A percentile compares a stretch with the other conserved stretches of the same genome.
Conservation (phyloP, 2,113 vertebrate species). For the Empidonax alnorum region DNA sequence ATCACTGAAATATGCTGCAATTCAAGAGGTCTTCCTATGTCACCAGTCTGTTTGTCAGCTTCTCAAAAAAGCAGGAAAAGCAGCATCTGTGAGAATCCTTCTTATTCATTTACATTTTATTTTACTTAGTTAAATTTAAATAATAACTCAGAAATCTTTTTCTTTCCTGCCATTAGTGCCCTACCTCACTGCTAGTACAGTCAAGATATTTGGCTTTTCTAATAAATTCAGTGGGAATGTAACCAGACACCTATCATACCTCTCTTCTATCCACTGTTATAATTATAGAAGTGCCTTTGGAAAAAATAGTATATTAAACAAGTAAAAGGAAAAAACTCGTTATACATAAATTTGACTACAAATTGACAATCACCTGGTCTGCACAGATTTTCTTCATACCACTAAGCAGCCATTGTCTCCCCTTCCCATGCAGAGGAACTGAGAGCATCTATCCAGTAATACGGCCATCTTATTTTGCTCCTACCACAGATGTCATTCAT, state of each 20-base stretch:
- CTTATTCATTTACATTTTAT: not conserved
- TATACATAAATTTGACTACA: not conserved
- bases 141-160: not conserved
- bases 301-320: not conserved
- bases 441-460: not conserved
- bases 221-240: not conserved
- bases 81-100: not conserved
- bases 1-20: not conserved
- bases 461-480: not conserved
- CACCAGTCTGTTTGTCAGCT: not conserved
- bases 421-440: not conserved
- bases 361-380: not conserved
- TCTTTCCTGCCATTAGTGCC: not conserved
- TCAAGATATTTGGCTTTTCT: not conserved
- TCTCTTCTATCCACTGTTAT: not conserved
- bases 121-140: not conserved
- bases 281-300: not conserved
- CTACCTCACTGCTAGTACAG: not conserved
- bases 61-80: not conserved
- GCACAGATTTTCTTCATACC: not conserved
- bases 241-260: not conserved
- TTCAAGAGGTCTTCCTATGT: not conserved
- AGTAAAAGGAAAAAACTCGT: not conserved
- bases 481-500: not conserved
- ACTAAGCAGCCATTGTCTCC: not conserved